A percentile compares a stretch with the other conserved stretches of the same genome.
Evolutionary conservation across 2,113 vertebrate genomes (phyloP).

Genomic region (Gymnobelideus leadbeateri): DNA sequence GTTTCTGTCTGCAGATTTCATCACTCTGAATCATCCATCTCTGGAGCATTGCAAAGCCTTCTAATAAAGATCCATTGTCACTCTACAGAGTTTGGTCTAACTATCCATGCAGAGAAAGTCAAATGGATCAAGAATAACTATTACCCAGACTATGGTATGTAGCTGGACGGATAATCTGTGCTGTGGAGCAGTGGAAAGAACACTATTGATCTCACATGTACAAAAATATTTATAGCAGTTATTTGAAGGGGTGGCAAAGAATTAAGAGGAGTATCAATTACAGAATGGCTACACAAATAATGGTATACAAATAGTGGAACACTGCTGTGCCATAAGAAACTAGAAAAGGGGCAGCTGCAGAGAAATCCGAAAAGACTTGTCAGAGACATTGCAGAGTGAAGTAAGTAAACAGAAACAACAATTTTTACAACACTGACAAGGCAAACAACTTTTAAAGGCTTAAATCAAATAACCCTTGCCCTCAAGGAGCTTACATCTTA

Average conservation of each 20-base stretch:
- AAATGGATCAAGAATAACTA: too few species aligned
- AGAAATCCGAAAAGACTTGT: not conserved
- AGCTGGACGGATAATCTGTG: too few species aligned
- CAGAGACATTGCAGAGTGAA: not conserved
- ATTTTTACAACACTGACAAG: not conserved
- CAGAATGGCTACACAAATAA: not conserved
- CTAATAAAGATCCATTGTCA: too few species aligned
- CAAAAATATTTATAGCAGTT: not conserved
- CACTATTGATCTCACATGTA: not conserved
- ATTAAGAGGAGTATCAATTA: not conserved
- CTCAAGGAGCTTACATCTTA: not conserved
- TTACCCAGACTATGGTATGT: too few species aligned
- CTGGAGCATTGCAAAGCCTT: too few species aligned
- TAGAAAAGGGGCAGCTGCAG: not conserved
- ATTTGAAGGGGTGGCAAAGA: not conserved
- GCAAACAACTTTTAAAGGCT: not conserved
- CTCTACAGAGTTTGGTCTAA: too few species aligned
- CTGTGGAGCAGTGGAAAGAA: not conserved
- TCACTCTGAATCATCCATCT: too few species aligned
- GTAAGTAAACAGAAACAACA: not conserved
- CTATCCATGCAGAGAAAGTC: too few species aligned
- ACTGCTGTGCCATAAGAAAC: not conserved
- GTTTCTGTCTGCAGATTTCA: too few species aligned
- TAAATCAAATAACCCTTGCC: not conserved
- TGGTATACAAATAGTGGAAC: not conserved